Evolutionary conservation across 2,888 invertebrate species (phyloP), one percentile per base, ranked within the genome.

Genomic region (Orthonychiurus folsomi): DNA sequence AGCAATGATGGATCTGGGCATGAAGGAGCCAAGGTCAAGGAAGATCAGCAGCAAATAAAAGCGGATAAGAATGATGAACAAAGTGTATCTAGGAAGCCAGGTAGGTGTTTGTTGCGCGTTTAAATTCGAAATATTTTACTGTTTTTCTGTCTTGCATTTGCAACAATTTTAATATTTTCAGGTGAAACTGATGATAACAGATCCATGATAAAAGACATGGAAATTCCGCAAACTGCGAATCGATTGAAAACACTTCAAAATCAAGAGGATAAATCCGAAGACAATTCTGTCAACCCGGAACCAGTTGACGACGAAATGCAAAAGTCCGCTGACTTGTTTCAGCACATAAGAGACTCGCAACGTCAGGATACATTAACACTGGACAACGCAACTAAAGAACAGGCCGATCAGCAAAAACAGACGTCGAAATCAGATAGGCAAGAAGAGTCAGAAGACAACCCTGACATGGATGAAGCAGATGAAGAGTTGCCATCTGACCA

Each of bases 291-390:
- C 3, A 67, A 74, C 57, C 66, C 65, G 21, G 60, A 60, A n/a
- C 60, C 55, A 15, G 56, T 28, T 15, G 75, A 75, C 53, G 76
- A 78, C 12, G 20, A 27, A 24, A 15, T n/a, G 3, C 50, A 56
- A 18, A 26, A 66, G 75, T 62, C 74, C 21, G 75, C 79, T 2
- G 86, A 88, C 64, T 83, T 87, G 66, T 92, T 86, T 77, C 88
- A 93, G 75, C 93, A 93, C 75, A 86, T 93, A 1, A 86, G 87
- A 73, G 86, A 90, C 69, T 85, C 88, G 0, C 86, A 87, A 65
- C 82, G 84, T 63, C 71, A 82, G 67, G 86, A 89, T 74, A 81
- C 86, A 61, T 86, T 89, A 68, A 78, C 79, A 26, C 68, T 80
- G 59, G 81, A 81, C 73, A 79, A 78, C 25, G 81, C 81, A 23